Evolutionary conservation across 2,797 vertebrate genomes (phyloP).

Genomic region (Hyperoplus lanceolatus): DNA sequence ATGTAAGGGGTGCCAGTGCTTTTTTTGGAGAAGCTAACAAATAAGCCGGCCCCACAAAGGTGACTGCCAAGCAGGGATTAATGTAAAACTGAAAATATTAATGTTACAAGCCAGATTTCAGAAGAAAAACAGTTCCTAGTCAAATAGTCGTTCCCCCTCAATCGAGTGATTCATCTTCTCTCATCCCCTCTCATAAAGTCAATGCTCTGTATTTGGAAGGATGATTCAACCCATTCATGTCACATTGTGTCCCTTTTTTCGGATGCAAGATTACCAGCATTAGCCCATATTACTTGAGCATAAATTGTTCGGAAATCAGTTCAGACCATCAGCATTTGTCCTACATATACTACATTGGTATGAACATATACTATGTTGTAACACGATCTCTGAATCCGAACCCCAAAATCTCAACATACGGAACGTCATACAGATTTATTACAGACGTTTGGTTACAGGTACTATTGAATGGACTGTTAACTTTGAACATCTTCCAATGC

Average conservation of each 20-base stretch:
- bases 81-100: conserved; percentile 69
- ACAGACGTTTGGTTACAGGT: background rate
- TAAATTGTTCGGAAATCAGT: conserved; percentile 16
- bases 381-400: background rate
- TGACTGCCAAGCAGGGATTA: conserved; percentile 68
- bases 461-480: too few relatives aligned
- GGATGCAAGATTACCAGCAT: conserved; percentile 6
- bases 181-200: conserved; percentile 37
- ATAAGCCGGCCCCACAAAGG: conserved; percentile 64
- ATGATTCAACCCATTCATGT: conserved; percentile 38
- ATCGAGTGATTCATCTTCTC: conserved; percentile 54
- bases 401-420: background rate
- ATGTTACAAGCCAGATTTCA: conserved; percentile 47
- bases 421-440: background rate
- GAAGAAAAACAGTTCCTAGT: conserved; percentile 43
- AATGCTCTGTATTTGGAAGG: conserved; percentile 39
- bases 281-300: conserved; percentile 6
- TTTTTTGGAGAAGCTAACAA: conserved; percentile 71
- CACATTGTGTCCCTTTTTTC: conserved; percentile 5
- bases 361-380: background rate
- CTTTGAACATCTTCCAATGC: too few relatives aligned
- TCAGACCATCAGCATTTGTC: background rate
- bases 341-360: background rate
- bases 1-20: conserved; percentile 64
- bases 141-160: conserved; percentile 30